Evolutionary conservation across 2,888 invertebrate species (phyloP).

Genomic region (Argyra leucocephala): DNA sequence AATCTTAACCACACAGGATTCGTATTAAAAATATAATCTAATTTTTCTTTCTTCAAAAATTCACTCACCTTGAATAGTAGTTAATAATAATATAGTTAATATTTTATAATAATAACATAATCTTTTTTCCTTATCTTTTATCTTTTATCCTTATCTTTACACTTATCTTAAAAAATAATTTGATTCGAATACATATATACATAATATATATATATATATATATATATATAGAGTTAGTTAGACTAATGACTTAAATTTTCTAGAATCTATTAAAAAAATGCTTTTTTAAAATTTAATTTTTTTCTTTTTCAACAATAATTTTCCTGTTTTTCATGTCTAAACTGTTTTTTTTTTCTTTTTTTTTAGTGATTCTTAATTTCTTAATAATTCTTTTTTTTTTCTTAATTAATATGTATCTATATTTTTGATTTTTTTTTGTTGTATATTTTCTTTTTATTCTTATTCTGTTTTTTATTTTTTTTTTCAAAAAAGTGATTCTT

Average conservation of each 20-base stretch:
- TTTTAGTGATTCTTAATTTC: not conserved
- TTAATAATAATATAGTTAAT: not conserved
- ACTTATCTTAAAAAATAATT: not conserved
- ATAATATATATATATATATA: not conserved
- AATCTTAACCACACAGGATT: not conserved
- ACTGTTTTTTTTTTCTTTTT: not conserved
- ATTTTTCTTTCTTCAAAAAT: not conserved
- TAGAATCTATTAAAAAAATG: not conserved
- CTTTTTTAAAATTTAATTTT: not conserved
- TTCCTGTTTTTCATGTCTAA: not conserved
- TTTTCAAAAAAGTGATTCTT: not conserved
- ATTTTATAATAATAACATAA: not conserved
- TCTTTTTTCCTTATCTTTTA: not conserved
- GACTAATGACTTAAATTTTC: not conserved
- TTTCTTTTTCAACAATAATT: not conserved
- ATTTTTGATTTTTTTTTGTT: not conserved
- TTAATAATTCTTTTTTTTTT: not conserved
- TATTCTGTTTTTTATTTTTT: conserved; percentile 14
- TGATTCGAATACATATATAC: not conserved
- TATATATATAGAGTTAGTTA: not conserved
- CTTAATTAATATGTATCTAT: not conserved
- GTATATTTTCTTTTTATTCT: conserved; percentile 12
- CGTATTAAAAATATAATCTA: not conserved
- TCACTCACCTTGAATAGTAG: not conserved
- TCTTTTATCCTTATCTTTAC: not conserved